Evolutionary conservation across 2,797 vertebrate species (phyloP).

Genomic region (Mus spretus): DNA sequence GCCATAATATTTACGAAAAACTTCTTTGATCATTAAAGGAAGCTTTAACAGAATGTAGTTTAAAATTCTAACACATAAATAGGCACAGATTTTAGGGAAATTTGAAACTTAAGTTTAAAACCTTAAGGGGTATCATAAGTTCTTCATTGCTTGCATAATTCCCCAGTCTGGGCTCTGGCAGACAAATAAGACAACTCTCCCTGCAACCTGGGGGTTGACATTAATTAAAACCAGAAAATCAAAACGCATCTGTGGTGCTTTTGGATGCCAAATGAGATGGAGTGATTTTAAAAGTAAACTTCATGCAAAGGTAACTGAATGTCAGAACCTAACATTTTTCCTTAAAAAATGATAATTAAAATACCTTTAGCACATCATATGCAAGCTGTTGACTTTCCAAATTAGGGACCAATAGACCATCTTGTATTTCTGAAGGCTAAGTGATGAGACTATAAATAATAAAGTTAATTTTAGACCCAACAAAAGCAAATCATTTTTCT

Average conservation of each 20-base stretch:
- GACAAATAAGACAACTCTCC: slow-evolving; percentile 76
- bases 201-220: slow-evolving; percentile 83
- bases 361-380: slow-evolving; percentile 37
- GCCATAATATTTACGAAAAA: slow-evolving; percentile 30
- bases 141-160: slow-evolving; percentile 74
- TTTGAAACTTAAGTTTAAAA: slow-evolving; percentile 75
- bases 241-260: slow-evolving; percentile 82
- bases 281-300: slow-evolving; percentile 79
- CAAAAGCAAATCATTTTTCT: slow-evolving; percentile 52
- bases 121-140: slow-evolving; percentile 66
- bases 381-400: slow-evolving; percentile 19
- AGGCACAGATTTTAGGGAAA: slow-evolving; percentile 43
- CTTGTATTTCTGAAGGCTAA: not conserved
- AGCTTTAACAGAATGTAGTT: slow-evolving; percentile 29
- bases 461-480: not conserved
- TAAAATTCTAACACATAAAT: slow-evolving; percentile 42
- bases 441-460: not conserved
- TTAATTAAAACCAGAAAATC: slow-evolving; percentile 86
- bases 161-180: slow-evolving; percentile 83
- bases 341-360: slow-evolving; percentile 61
- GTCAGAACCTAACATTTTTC: slow-evolving; percentile 60
- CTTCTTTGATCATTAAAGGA: not conserved
- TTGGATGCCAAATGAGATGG: slow-evolving; percentile 80
- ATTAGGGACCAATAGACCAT: not conserved
- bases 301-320: slow-evolving; percentile 81